Evolutionary conservation across 1,140 invertebrate species (phyloP), one percentile per base, ranked within the genome.

Genomic region (Cyrtorhinus lividipennis): DNA sequence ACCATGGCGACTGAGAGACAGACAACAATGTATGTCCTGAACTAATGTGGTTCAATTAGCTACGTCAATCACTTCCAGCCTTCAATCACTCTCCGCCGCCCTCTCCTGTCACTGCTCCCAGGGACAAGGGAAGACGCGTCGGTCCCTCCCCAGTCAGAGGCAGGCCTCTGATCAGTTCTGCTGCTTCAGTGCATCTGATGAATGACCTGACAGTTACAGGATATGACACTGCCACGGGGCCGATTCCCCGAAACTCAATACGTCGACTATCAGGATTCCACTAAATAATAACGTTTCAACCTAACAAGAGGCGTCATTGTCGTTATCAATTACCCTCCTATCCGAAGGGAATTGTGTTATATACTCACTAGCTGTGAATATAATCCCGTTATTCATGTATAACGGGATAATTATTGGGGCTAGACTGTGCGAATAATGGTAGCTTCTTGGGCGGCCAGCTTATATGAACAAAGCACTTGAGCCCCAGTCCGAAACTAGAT

Each of bases 11-110:
- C 48, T 20, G 38, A 53, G 48, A 13, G 48, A 53, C 48, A 53
- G 48, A 53, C 48, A 53, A 53, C 48, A 53, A 53, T 53, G 48
- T 53, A 53, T 53, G 48, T 22, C 48, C 48, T 20, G 48, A 53
- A 53, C 48, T 53, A 53, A 53, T 53, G 48, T 53, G 48, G 48
- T 53, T 53, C 48, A 53, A 53, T 53, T 53, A 53, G 48, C 48
- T 53, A 53, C 20, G 48, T 53, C 48, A 53, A 53, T 53, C 48
- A 53, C 48, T 53, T 53, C 48, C 20, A 12, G 10, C 48, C 48
- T 22, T 53, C 48, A 53, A 53, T 53, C 48, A 53, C 48, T 8
- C 48, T 22, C 10, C 18, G 8, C 12, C 8, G n/a, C 8, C 48
- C 18, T 22, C 20, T 20, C 8, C 20, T 13, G 12, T 20, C 48